A percentile compares a stretch with the other conserved stretches of the same genome.
These are phyloP conservation scores for Callorhinus ursinus DNA, from an alignment of 2,113 vertebrate genomes.

Conservation along the genomic window DNA sequence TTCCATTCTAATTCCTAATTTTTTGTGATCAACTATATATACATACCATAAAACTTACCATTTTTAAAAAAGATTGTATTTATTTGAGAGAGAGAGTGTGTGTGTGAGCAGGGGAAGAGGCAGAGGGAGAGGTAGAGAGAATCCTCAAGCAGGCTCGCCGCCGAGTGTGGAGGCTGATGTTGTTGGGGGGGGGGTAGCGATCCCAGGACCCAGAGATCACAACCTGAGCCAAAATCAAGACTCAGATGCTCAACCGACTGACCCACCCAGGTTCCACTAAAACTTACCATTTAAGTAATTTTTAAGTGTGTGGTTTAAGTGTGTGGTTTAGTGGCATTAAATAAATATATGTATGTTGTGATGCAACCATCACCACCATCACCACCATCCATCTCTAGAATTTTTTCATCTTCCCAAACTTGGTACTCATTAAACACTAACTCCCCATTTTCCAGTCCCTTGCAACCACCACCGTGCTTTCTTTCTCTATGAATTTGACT, in stretches of 20 bases:
- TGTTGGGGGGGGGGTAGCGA: no score
- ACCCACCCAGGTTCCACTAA: neutral
- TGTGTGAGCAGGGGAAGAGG: neutral
- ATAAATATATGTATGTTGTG: neutral
- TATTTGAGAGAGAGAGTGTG: neutral
- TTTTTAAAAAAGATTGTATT: neutral
- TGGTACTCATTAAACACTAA: neutral
- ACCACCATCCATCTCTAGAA: neutral
- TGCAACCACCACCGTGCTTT: neutral
- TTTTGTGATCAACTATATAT: neutral
- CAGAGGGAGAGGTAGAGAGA: neutral
- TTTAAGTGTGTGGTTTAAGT: neutral
- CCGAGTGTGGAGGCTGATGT: no score
- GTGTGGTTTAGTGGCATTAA: neutral
- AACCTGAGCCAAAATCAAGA: neutral
- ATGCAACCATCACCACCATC: no score
- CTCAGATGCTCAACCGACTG: neutral
- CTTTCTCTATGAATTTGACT: neutral
- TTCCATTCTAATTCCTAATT: neutral
- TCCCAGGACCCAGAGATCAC: no score
- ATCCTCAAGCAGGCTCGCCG: neutral
- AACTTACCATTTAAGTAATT: neutral
- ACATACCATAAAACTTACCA: neutral
- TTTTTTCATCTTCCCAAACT: neutral
- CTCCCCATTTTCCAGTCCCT: neutral